phyloP scores from a whole-genome alignment of 2,797 vertebrate species.

The Anguilla megastoma region DNA sequence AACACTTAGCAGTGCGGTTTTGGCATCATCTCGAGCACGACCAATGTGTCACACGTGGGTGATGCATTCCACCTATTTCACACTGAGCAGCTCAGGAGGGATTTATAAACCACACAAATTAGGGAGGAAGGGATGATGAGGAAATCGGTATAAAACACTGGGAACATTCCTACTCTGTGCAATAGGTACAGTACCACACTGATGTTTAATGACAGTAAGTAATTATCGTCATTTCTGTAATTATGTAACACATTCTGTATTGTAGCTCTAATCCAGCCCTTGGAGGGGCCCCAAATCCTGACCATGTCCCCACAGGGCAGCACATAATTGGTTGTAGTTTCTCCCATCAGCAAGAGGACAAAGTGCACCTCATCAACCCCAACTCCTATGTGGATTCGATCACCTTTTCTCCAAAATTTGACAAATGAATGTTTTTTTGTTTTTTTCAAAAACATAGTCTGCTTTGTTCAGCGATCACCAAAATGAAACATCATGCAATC shows the following conservation, averaged over 20 bases:
- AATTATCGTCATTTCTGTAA: not conserved
- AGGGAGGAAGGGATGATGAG: not conserved
- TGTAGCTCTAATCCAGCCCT: not conserved
- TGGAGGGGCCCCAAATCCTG: not conserved
- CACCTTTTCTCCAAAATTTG: not conserved
- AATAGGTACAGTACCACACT: not conserved
- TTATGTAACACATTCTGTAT: not conserved
- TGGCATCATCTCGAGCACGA: not conserved
- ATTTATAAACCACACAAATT: not conserved
- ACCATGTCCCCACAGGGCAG: not conserved
- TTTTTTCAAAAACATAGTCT: no score
- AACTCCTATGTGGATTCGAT: not conserved
- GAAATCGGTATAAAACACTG: not conserved
- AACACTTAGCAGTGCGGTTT: not conserved
- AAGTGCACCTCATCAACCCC: not conserved
- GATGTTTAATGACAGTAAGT: not conserved
- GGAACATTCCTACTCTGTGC: not conserved
- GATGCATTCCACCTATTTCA: not conserved
- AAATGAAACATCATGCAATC: not conserved
- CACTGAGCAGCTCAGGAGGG: not conserved
- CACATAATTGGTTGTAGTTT: not conserved
- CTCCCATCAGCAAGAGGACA: not conserved
- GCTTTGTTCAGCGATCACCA: not conserved
- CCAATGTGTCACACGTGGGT: conserved; percentile 7
- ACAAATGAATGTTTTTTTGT: not conserved